Conservation (phyloP, 2,113 vertebrate genomes). For the Campylorhamphus procurvoides region DNA sequence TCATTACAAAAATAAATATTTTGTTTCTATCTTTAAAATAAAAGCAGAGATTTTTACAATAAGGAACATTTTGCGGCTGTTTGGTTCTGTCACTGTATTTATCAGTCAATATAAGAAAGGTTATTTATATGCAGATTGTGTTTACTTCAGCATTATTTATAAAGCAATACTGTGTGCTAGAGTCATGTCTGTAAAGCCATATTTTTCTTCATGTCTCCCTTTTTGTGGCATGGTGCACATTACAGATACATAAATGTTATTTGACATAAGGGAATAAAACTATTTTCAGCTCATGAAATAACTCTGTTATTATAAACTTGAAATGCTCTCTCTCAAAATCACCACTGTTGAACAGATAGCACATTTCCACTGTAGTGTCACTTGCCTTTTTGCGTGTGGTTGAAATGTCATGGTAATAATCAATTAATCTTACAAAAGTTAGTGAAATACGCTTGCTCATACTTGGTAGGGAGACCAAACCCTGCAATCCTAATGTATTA, state of each 20-base stretch:
- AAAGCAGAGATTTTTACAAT: neutral
- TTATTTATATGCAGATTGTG: constrained; percentile 25
- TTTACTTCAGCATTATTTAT: constrained; percentile 26
- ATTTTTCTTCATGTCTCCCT: constrained; percentile 4
- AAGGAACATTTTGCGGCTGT: neutral
- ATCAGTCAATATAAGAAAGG: neutral
- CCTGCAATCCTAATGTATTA: neutral
- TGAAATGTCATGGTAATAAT: constrained; percentile 4
- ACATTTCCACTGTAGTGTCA: neutral
- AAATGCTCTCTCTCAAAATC: constrained; percentile 19
- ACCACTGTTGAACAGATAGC: neutral
- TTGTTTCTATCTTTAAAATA: constrained; percentile 27
- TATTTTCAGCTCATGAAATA: constrained; percentile 43
- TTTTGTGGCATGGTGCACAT: neutral
- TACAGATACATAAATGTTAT: constrained; percentile 4
- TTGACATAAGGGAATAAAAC: constrained; percentile 39
- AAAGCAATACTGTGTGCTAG: neutral
- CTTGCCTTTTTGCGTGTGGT: neutral
- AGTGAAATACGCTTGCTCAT: neutral
- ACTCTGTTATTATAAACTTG: neutral
- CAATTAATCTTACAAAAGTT: neutral
- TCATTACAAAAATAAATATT: constrained; percentile 15
- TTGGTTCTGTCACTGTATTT: constrained; percentile 20
- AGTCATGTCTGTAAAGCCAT: constrained; percentile 11
- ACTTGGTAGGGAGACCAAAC: neutral